Conservation (phyloP, 2,888 invertebrate species). For the Ectemnius cavifrons region DNA sequence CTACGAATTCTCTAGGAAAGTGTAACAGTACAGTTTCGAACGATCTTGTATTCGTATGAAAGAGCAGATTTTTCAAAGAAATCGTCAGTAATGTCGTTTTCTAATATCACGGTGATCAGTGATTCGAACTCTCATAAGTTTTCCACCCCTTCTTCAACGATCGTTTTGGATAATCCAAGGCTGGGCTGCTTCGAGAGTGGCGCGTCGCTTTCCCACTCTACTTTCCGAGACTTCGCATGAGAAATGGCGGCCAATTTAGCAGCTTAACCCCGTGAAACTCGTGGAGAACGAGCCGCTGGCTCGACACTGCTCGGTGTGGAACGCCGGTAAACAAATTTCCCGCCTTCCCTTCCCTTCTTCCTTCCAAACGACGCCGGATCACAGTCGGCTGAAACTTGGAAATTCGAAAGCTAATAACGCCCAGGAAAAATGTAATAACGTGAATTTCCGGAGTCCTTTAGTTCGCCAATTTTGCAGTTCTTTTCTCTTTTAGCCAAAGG, state of each 20-base stretch:
- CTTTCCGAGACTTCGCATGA: slow-evolving; percentile 30
- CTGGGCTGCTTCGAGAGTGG: not conserved
- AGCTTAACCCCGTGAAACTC: slow-evolving; percentile 31
- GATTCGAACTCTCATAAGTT: too few relatives aligned
- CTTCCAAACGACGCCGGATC: not conserved
- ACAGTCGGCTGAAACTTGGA: slow-evolving; percentile 1
- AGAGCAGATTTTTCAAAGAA: too few relatives aligned
- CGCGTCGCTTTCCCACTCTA: slow-evolving; percentile 11
- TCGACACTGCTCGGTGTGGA: not conserved
- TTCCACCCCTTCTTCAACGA: too few relatives aligned
- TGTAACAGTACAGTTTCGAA: too few relatives aligned
- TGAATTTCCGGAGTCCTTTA: not conserved
- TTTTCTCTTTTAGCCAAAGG: not conserved
- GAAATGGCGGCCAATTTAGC: slow-evolving; percentile 41
- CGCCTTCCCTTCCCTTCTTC: not conserved
- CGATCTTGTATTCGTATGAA: too few relatives aligned
- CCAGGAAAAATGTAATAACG: slow-evolving; percentile 3
- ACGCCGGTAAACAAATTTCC: slow-evolving; percentile 38
- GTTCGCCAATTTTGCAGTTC: not conserved
- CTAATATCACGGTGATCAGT: too few relatives aligned
- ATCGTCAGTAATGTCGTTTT: too few relatives aligned
- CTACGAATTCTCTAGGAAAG: too few relatives aligned
- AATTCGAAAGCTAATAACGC: slow-evolving; percentile 28
- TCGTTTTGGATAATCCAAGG: too few relatives aligned
- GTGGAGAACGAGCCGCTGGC: slow-evolving; percentile 24